Evolutionary conservation across 2,797 vertebrate species (phyloP).

Genomic region (Syncerus caffer): DNA sequence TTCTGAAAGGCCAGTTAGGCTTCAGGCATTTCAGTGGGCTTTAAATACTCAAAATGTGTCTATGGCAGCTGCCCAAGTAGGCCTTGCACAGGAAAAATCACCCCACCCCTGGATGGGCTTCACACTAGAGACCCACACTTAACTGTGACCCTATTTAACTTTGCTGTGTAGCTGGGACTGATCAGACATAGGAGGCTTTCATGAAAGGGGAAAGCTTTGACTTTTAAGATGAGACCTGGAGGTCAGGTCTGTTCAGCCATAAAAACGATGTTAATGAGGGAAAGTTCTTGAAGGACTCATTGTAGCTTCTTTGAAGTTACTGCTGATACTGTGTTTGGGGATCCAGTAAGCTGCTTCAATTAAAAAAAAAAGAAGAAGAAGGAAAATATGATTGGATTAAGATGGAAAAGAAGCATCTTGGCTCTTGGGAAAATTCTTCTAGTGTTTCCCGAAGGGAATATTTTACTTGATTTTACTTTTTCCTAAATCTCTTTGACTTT

Average conservation of each 20-base stretch:
- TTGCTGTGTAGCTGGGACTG: slow-evolving; percentile 58
- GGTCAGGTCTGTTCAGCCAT: slow-evolving; percentile 68
- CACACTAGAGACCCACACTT: slow-evolving; percentile 27
- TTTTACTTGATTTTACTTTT: neutral
- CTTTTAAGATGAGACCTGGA: slow-evolving; percentile 72
- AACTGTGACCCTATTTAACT: slow-evolving; percentile 78
- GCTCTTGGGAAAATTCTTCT: neutral
- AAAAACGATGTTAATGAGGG: slow-evolving; percentile 69
- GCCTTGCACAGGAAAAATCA: neutral
- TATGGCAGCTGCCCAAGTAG: neutral
- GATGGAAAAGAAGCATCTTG: neutral
- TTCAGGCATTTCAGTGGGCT: slow-evolving; percentile 36
- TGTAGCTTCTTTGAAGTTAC: slow-evolving; percentile 68
- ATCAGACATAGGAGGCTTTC: slow-evolving; percentile 70
- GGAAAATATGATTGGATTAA: neutral
- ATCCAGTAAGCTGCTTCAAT: neutral
- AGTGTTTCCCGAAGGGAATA: neutral
- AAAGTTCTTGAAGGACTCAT: slow-evolving; percentile 44
- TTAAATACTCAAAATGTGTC: slow-evolving; percentile 45
- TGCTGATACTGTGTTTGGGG: slow-evolving; percentile 34
- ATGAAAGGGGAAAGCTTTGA: slow-evolving; percentile 58
- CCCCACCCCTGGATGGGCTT: slow-evolving; percentile 52
- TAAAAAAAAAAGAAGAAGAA: neutral
- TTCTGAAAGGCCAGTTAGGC: slow-evolving; percentile 33
- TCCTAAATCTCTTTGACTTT: neutral